A percentile compares a stretch with the other conserved stretches of the same genome.
phyloP scores from a whole-genome alignment of 2,113 vertebrate genomes.

The Phaethornis superciliosus region DNA sequence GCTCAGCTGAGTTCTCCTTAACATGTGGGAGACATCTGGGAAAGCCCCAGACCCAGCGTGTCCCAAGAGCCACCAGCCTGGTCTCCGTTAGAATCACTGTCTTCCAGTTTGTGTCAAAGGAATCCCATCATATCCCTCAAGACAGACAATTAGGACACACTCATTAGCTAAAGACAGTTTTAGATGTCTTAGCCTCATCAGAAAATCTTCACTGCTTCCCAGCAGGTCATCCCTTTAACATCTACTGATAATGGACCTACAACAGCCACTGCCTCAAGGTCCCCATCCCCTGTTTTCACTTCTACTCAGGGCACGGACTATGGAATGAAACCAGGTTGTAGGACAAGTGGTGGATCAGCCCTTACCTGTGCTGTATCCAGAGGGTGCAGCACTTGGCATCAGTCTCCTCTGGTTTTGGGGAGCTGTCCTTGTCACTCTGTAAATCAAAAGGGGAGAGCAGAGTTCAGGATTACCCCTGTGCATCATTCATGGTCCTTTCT shows the following conservation, averaged over 20 bases:
- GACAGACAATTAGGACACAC: not conserved
- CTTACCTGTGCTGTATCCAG: not conserved
- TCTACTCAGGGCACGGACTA: not conserved
- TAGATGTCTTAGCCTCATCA: not conserved
- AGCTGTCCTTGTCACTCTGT: not conserved
- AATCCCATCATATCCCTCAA: not conserved
- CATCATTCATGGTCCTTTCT: not conserved
- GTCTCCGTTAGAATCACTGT: not conserved
- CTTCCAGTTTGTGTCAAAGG: not conserved
- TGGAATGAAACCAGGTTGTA: not conserved
- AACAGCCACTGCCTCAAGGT: rapidly evolving
- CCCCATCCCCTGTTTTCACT: rapidly evolving
- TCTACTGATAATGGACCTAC: not conserved
- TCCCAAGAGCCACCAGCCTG: not conserved
- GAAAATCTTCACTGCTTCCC: not conserved
- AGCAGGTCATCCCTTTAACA: not conserved
- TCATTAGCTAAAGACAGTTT: not conserved
- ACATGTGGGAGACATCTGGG: not conserved
- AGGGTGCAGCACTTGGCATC: rapidly evolving
- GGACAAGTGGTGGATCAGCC: not conserved
- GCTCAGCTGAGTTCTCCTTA: not conserved
- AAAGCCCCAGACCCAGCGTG: not conserved
- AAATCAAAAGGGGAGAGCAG: not conserved
- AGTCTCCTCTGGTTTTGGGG: not conserved
- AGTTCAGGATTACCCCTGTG: not conserved